These are phyloP conservation scores for Lontra canadensis DNA, from an alignment of 2,113 vertebrate species.

Conservation along the genomic window DNA sequence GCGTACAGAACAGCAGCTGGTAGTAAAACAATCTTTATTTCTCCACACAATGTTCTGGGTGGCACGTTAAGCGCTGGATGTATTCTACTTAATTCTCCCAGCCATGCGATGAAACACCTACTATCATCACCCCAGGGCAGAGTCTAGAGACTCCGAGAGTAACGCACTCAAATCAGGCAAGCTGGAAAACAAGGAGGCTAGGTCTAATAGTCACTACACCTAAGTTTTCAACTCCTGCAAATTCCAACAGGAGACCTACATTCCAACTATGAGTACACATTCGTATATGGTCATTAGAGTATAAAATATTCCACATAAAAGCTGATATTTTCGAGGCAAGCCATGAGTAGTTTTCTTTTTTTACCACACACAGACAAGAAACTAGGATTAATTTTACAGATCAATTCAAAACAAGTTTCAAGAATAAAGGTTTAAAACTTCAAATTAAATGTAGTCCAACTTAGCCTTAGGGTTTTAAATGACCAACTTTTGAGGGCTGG, in stretches of 20 bases:
- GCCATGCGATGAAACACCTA: not conserved
- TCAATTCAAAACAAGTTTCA: constrained; percentile 53
- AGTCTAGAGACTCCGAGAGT: not conserved
- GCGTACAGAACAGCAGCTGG: not conserved
- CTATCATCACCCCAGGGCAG: not conserved
- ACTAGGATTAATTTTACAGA: constrained; percentile 36
- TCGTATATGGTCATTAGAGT: not conserved
- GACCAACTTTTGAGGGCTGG: constrained; percentile 67
- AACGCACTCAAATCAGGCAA: not conserved
- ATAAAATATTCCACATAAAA: not conserved
- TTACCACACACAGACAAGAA: not conserved
- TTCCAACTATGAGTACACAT: not conserved
- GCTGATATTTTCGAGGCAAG: not conserved
- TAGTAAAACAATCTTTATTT: not conserved
- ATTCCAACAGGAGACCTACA: not conserved
- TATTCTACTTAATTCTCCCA: not conserved
- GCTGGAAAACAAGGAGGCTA: not conserved
- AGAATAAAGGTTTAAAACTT: constrained; percentile 61
- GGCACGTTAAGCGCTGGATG: not conserved
- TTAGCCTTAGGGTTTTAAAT: constrained; percentile 63
- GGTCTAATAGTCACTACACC: not conserved
- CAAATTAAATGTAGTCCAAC: constrained; percentile 36
- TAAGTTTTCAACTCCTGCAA: not conserved
- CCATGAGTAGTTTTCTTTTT: not conserved
- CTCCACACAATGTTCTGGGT: not conserved